Conservation (phyloP, 2,888 invertebrate genomes). For the Xanthorhoe designata region DNA sequence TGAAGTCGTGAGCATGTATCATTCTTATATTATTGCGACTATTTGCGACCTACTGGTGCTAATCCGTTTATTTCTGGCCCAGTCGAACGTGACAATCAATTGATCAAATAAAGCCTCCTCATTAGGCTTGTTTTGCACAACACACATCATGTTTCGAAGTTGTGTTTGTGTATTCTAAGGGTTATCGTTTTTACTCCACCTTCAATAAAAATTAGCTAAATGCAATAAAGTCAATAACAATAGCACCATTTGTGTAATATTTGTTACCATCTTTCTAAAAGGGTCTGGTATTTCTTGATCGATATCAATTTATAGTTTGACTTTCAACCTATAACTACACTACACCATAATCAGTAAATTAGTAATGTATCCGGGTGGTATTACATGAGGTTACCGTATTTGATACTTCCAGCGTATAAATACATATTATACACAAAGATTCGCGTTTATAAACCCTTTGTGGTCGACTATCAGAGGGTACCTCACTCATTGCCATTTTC, state of each 20-base stretch:
- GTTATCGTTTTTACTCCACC: no score
- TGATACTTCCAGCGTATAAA: background rate
- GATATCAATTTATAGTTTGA: no score
- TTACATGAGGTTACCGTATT: no score
- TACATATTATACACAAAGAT: background rate
- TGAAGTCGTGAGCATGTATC: background rate
- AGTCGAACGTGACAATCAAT: constrained; percentile 38
- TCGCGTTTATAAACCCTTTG: constrained; percentile 12
- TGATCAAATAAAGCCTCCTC: constrained; percentile 40
- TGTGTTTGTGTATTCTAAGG: constrained; percentile 3
- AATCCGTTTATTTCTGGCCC: constrained; percentile 34
- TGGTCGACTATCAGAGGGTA: constrained; percentile 16
- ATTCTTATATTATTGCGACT: background rate
- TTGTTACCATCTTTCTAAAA: no score
- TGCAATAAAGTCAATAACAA: no score
- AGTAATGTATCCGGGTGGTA: no score
- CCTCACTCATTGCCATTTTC: constrained; percentile 26
- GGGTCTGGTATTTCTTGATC: no score
- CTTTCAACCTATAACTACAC: no score
- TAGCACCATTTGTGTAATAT: no score
- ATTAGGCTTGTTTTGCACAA: constrained; percentile 27
- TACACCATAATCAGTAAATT: no score
- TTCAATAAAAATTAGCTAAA: no score
- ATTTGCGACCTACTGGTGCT: constrained; percentile 13
- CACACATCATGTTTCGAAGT: constrained; percentile 33